phyloP scores from a whole-genome alignment of 2,888 invertebrate species.

The Clostera curtula region DNA sequence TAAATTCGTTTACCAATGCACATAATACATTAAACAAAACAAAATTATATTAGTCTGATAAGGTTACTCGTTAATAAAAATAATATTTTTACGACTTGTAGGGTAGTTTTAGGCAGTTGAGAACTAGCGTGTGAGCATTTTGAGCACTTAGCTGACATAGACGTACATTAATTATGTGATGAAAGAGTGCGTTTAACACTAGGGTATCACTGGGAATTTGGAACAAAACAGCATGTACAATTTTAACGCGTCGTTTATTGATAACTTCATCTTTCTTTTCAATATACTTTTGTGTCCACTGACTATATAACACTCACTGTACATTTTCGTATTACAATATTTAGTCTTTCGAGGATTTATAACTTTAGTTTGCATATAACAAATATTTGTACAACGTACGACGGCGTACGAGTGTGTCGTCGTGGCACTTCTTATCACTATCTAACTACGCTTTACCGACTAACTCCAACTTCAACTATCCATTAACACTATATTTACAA shows the following conservation, averaged over 20 bases:
- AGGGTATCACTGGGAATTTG: constrained; percentile 32
- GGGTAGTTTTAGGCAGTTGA: too few relatives aligned
- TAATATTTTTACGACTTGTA: too few relatives aligned
- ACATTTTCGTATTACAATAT: constrained; percentile 74
- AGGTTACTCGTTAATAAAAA: too few relatives aligned
- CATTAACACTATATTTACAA: constrained; percentile 71
- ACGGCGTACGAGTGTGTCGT: constrained; percentile 60
- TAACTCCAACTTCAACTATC: constrained; percentile 58
- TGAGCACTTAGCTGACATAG: too few relatives aligned
- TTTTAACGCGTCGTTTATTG: constrained; percentile 72
- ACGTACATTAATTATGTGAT: too few relatives aligned
- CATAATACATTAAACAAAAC: background rate
- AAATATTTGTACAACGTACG: constrained; percentile 74
- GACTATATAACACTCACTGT: constrained; percentile 76
- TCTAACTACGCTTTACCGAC: constrained; percentile 59
- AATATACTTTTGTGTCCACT: constrained; percentile 75
- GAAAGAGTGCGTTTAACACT: too few relatives aligned
- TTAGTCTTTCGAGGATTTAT: constrained; percentile 69
- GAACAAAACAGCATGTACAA: constrained; percentile 66
- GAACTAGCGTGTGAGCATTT: too few relatives aligned
- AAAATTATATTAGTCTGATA: background rate
- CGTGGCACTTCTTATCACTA: constrained; percentile 68
- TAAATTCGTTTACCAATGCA: background rate
- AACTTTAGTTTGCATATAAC: constrained; percentile 70
- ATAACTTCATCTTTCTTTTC: constrained; percentile 71